Percentiles rank a stretch among this genome's conserved stretches.
Conservation (phyloP, 2,113 vertebrate genomes). For the Gobius niger region DNA sequence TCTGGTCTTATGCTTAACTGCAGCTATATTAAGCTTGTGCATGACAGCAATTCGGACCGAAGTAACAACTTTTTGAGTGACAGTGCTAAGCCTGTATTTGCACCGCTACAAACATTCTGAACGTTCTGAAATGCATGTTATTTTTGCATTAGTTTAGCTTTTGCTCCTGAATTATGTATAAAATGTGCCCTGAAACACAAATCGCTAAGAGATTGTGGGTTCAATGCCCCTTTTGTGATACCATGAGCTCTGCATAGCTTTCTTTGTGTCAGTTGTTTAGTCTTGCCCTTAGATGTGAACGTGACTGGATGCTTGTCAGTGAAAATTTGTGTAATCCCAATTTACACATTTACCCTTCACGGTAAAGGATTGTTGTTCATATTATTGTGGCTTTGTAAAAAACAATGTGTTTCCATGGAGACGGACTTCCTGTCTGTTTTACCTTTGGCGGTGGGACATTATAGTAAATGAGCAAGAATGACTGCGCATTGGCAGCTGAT, state of each 20-base stretch:
- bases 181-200: no score
- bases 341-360: no score
- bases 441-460: neutral
- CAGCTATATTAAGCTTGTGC: no score
- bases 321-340: no score
- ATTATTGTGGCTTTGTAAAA: neutral
- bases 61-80: no score
- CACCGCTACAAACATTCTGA: neutral
- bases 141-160: slow-evolving; percentile 10
- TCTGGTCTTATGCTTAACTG: no score
- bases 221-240: no score
- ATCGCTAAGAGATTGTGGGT: no score
- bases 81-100: no score
- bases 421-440: slow-evolving; percentile 9
- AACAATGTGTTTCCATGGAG: neutral
- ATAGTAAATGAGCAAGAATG: neutral
- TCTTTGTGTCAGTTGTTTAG: neutral
- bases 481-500: neutral
- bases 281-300: neutral
- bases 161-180: no score
- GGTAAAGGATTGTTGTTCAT: neutral
- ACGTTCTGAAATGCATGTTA: neutral
- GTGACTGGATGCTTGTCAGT: neutral
- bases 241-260: neutral
- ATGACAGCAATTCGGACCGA: no score